phyloP scores from a whole-genome alignment of 2,888 invertebrate genomes.

The Mythimna vitellina region DNA sequence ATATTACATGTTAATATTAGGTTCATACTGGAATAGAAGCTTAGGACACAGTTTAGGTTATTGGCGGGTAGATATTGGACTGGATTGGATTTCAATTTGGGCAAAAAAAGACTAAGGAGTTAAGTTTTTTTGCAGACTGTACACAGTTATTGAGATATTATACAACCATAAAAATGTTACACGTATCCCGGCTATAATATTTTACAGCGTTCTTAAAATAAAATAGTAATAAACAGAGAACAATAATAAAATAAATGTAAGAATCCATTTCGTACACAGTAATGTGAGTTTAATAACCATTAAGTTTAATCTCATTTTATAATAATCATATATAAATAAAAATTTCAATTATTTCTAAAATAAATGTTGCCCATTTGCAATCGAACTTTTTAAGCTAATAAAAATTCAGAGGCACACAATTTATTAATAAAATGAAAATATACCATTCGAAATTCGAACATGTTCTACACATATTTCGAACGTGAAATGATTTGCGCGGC shows the following conservation, averaged over 20 bases:
- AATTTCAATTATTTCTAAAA: slow-evolving; percentile 7
- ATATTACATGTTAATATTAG: slow-evolving; percentile 79
- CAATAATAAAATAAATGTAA: slow-evolving; percentile 22
- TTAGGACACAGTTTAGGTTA: slow-evolving; percentile 44
- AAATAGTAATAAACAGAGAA: slow-evolving; percentile 33
- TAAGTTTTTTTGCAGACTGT: not conserved
- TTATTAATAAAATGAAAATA: slow-evolving; percentile 10
- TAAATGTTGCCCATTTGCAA: slow-evolving; percentile 5
- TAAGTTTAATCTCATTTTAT: slow-evolving; percentile 5
- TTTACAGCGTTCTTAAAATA: slow-evolving; percentile 30
- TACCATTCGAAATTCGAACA: slow-evolving; percentile 36
- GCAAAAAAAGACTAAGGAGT: not conserved
- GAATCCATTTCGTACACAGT: slow-evolving; percentile 33
- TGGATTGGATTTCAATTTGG: not conserved
- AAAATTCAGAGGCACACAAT: slow-evolving; percentile 4
- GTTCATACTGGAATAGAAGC: slow-evolving; percentile 54
- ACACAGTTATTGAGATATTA: slow-evolving; percentile 15
- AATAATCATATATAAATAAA: not conserved
- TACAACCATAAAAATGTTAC: slow-evolving; percentile 23
- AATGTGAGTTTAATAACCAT: slow-evolving; percentile 9
- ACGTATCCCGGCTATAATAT: slow-evolving; percentile 1
- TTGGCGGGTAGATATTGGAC: slow-evolving; percentile 14
- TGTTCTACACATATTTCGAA: slow-evolving; percentile 22
- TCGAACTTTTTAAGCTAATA: slow-evolving; percentile 11
- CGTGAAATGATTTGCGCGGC: slow-evolving; percentile 26